phyloP scores from a whole-genome alignment of 2,113 vertebrate species.

The Plecotus auritus region DNA sequence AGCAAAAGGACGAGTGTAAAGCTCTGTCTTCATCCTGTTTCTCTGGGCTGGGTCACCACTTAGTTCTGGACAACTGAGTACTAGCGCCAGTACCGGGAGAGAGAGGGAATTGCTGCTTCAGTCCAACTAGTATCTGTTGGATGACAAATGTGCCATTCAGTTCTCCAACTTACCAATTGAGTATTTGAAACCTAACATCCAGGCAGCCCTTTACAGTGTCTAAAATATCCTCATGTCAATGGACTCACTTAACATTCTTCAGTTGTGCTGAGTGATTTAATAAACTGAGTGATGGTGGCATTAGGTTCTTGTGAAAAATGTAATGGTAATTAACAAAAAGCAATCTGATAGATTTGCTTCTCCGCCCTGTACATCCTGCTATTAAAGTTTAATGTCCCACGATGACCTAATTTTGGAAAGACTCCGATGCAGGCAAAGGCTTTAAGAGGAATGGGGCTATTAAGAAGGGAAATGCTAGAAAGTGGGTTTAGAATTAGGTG shows the following conservation, averaged over 20 bases:
- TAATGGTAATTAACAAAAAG: constrained; percentile 26
- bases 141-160: background rate
- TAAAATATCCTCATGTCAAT: background rate
- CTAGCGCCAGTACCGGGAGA: background rate
- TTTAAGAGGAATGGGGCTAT: constrained; percentile 48
- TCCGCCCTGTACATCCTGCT: constrained; percentile 20
- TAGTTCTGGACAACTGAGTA: background rate
- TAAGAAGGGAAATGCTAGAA: constrained; percentile 54
- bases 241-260: constrained; percentile 29
- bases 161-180: constrained; percentile 1
- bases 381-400: constrained; percentile 57
- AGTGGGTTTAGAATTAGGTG: constrained; percentile 35
- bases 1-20: background rate
- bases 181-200: background rate
- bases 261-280: background rate
- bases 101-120: background rate
- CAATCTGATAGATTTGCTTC: constrained; percentile 44
- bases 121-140: background rate
- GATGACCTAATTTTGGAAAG: constrained; percentile 57
- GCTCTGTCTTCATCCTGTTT: background rate
- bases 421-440: constrained; percentile 19
- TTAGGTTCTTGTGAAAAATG: constrained; percentile 18
- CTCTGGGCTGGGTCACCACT: background rate
- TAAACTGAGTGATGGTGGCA: background rate
- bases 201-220: background rate